Evolutionary conservation across 1,140 invertebrate genomes (phyloP), one percentile per base, ranked within the genome.

Genomic region (Prorops nasuta): DNA sequence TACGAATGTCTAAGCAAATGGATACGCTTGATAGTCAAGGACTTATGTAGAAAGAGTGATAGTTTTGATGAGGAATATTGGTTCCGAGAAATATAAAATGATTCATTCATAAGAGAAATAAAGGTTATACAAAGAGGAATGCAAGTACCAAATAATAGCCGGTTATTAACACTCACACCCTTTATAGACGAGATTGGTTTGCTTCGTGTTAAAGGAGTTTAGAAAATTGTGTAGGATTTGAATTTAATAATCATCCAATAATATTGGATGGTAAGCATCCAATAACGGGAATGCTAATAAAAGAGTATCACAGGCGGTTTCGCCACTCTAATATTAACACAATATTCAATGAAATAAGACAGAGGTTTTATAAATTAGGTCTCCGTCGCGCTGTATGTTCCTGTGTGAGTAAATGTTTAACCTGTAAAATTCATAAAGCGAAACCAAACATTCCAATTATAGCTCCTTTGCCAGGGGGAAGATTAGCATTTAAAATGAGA

Each of bases 401-500:
- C 12, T 7, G 6, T 12, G 24, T 12, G 12, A 6, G 12, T 28
- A 6, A 28, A 28, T 28, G 24, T 12, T 12, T 6, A 7, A 28
- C 24, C 12, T 28, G 6, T 12, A 6, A 28, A 12, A 28, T 12
- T 12, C 12, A 12, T 6, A 7, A 12, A 12, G 24, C 24, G 24
- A 28, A 28, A 28, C 24, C 24, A 28, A 12, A 12, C 24, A 28
- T 28, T 12, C 37, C 37, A 18, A 16, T 12, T 6, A 39, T 39
- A 18, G 37, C 3, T 4, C 42, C 38, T 21, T 12, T 35, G 15
- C 17, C 43, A 2, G 15, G 14, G 17, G 22, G 2, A 3, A 12
- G 44, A 10, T 32, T 60, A 15, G 28, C 14, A 0, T 54, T 54
- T 8, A 35, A 37, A 0, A 45, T 44, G 10, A 45, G 39, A 7